Percentiles rank a stretch among this genome's conserved stretches.
These are phyloP conservation scores for Otocyon megalotis DNA, from an alignment of 2,113 vertebrate species.

Conservation along the genomic window DNA sequence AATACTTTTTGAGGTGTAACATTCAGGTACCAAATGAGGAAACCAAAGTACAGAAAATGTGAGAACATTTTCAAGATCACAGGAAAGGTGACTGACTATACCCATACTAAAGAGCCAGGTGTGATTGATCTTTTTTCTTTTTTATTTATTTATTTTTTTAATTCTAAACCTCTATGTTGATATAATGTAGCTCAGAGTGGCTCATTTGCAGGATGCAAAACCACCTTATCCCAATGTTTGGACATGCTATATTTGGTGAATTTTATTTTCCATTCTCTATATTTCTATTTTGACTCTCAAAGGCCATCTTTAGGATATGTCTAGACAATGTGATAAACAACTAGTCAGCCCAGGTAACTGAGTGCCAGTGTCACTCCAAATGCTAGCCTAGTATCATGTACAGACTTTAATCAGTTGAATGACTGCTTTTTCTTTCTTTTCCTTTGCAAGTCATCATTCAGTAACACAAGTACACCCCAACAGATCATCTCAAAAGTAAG, in stretches of 20 bases:
- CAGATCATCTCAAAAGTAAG: background rate
- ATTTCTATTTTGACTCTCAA: slow-evolving; percentile 21
- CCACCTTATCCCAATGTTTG: background rate
- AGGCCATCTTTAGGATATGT: background rate
- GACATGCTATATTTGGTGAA: background rate
- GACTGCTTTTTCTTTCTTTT: background rate
- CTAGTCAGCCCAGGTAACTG: background rate
- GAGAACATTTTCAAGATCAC: background rate
- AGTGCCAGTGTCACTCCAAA: background rate
- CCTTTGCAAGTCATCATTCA: background rate
- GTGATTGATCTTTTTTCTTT: background rate
- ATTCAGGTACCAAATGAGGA: background rate
- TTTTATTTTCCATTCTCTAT: background rate
- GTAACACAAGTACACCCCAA: background rate
- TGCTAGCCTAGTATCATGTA: background rate
- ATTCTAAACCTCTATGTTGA: background rate
- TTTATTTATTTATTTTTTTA: background rate
- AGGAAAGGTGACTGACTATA: background rate
- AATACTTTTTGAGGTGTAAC: background rate
- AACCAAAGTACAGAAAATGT: background rate
- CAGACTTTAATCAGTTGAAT: background rate
- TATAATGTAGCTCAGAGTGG: background rate
- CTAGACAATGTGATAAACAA: background rate
- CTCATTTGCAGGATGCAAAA: background rate
- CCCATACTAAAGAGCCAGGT: background rate